Base-by-base conservation (phyloP, 92 coral and sea anemone genomes). In the Anthopleura xanthogrammica region DNA sequence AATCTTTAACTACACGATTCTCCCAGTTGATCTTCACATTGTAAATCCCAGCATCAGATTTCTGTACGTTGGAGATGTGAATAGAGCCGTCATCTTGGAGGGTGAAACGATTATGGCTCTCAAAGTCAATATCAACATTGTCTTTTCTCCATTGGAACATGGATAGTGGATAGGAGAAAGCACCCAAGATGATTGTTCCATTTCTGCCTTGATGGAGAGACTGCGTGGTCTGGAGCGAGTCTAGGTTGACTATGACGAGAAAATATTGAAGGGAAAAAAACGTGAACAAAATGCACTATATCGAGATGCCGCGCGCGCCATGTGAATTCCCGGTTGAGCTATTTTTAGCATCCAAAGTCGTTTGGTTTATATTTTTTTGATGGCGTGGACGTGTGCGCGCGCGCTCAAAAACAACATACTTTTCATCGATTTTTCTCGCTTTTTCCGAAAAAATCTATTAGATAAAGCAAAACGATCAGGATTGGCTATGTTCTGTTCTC, bases 21-120 rank as follows among this genome's bases (percentile, higher is more conserved):
- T 41, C 16, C 82, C 85, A 73, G 16, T 13, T n/a, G 9, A 40
- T 41, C 12, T 42, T 40, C 57, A 77, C 66, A 19, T 87, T 77
- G 86, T 93, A 90, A 73, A 66, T 70, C 52, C 94, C 97, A 79
- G 39, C 87, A 66, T 93, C 97, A 52, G 62, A 55, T 52, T 48
- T 14, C 50, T 58, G 8, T 4, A 93, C 91, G 57, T 79, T 77
- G 29, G 54, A 66, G 50, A 93, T 68, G 48, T 52, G 41, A 39
- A 93, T 57, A 4, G 90, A 68, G 14, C 88, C 95, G 56, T 56
- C 73, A 9, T 4, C 20, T 56, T 86, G 76, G 3, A 86, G 82
- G 13, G 60, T 66, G 4, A 52, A 19, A 7, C 70, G 60, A 1
- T 42, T 12, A 5, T 20, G 64, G 66, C 40, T 29, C 0, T 29